Evolutionary conservation across 2,797 vertebrate species (phyloP).

Genomic region (Apogon talboti): DNA sequence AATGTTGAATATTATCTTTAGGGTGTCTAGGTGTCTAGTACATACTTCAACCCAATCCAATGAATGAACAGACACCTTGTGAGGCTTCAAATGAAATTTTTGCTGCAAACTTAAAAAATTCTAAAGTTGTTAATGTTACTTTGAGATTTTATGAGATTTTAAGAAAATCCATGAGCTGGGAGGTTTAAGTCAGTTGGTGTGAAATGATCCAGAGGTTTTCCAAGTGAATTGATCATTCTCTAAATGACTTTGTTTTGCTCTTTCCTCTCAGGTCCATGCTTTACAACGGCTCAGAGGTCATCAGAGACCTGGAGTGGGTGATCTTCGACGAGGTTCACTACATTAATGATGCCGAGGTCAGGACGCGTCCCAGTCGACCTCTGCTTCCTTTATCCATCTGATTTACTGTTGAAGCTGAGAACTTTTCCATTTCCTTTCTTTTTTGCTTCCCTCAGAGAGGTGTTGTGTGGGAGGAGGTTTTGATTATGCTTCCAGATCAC

Average conservation of each 20-base stretch:
- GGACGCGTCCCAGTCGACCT: not conserved
- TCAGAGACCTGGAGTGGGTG: conserved; percentile 95
- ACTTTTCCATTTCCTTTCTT: not conserved
- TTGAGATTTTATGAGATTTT: too few relatives aligned
- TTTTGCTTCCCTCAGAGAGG: conserved; percentile 83
- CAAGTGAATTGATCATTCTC: not conserved
- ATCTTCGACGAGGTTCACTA: conserved; percentile 97
- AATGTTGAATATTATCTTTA: too few relatives aligned
- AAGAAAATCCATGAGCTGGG: too few relatives aligned
- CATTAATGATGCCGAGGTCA: conserved; percentile 92
- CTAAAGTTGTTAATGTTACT: too few relatives aligned
- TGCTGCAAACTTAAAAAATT: too few relatives aligned
- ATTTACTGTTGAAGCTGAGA: not conserved
- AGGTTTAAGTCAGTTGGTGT: too few relatives aligned
- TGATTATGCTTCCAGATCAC: conserved; percentile 95
- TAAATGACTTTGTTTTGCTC: not conserved
- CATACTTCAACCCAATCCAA: too few relatives aligned
- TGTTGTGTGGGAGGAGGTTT: conserved; percentile 95
- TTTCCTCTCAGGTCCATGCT: conserved; percentile 89
- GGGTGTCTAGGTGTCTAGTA: too few relatives aligned
- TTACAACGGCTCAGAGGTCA: conserved; percentile 94
- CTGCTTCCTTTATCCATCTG: too few relatives aligned
- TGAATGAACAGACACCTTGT: too few relatives aligned
- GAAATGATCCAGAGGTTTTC: too few relatives aligned
- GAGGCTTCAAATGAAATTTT: too few relatives aligned